Evolutionary conservation across 2,888 invertebrate genomes (phyloP).

Genomic region (Dicycla oo): DNA sequence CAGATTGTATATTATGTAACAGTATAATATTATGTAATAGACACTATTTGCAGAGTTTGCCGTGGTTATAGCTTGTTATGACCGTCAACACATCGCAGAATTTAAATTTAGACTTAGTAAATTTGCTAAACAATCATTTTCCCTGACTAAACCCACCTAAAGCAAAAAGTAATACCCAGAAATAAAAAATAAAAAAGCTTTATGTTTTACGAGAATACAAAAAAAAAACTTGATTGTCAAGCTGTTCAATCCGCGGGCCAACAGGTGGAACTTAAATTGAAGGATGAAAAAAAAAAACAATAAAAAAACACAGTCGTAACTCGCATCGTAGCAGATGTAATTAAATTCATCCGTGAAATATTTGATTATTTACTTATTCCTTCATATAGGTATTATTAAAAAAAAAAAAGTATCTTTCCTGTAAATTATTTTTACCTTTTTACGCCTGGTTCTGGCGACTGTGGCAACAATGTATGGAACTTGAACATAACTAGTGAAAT

Average conservation of each 20-base stretch:
- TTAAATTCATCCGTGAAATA: conserved; percentile 4
- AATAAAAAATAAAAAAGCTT: conserved; percentile 6
- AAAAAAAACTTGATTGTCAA: conserved; percentile 31
- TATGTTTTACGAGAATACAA: not conserved
- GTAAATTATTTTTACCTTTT: not conserved
- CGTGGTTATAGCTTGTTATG: not conserved
- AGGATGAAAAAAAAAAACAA: conserved; percentile 24
- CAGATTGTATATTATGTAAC: not conserved
- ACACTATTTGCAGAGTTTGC: too few species aligned
- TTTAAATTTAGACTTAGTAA: not conserved
- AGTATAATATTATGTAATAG: too few species aligned
- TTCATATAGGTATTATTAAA: not conserved
- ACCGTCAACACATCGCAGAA: not conserved
- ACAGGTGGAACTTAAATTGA: conserved; percentile 29
- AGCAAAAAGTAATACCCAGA: not conserved
- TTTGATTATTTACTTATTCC: not conserved
- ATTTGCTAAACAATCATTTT: not conserved
- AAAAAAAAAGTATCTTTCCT: not conserved
- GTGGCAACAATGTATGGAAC: not conserved
- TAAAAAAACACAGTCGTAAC: not conserved
- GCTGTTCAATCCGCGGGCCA: conserved; percentile 19
- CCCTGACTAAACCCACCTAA: not conserved
- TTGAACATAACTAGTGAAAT: too few species aligned
- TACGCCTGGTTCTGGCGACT: not conserved
- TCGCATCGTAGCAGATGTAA: conserved; percentile 27